Percentiles rank a stretch among this genome's conserved stretches.
These are phyloP conservation scores for Tauraco erythrolophus DNA, from an alignment of 2,113 vertebrate species.

Conservation along the genomic window DNA sequence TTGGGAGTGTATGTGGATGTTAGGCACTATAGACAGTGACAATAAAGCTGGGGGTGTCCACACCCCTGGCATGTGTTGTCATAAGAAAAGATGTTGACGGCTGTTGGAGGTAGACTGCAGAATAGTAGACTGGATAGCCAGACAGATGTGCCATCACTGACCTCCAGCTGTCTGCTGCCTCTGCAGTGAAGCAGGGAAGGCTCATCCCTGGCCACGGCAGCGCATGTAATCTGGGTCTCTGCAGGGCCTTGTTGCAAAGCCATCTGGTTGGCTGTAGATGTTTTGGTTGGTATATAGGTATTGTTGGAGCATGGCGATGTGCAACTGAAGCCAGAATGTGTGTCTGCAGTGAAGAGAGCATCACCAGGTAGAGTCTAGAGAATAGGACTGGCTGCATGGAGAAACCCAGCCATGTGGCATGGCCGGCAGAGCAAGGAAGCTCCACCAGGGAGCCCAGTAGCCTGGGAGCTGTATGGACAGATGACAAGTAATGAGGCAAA, in stretches of 20 bases:
- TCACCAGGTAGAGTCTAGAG: neutral
- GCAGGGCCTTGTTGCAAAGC: neutral
- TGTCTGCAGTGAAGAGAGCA: neutral
- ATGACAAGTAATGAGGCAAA: neutral
- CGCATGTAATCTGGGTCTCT: accelerated
- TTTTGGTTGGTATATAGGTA: neutral
- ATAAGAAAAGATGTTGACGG: neutral
- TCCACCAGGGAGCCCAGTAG: neutral
- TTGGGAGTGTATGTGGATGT: accelerated
- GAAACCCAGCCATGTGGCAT: accelerated
- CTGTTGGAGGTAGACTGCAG: accelerated
- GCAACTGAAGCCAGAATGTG: neutral
- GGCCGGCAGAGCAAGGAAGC: neutral
- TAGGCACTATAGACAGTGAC: neutral
- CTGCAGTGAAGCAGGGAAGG: neutral
- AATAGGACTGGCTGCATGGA: neutral
- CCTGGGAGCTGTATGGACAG: accelerated
- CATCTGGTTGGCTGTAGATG: neutral
- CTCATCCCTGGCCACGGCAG: neutral
- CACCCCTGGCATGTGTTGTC: too few relatives aligned
- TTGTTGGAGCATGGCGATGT: neutral
- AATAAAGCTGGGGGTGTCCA: neutral
- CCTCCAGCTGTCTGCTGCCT: neutral
- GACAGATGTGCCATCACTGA: neutral
- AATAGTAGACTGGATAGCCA: neutral